Conservation (phyloP, 2,888 invertebrate genomes). For the Leptothorax acervorum region DNA sequence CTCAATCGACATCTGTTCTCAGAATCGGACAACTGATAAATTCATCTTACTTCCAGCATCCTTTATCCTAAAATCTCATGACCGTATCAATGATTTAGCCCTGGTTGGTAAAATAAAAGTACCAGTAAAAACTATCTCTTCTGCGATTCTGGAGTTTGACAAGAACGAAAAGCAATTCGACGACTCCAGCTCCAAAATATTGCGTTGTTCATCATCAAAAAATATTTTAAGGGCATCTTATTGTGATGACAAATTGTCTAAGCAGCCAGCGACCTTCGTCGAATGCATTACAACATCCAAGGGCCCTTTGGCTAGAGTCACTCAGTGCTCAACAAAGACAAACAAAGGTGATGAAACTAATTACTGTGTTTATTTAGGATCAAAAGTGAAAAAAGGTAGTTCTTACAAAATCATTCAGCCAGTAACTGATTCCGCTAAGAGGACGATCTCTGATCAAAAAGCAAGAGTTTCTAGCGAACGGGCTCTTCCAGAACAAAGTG, state of each 20-base stretch:
- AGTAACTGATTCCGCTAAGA: not conserved
- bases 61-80: too few species aligned
- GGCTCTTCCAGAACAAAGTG: not conserved
- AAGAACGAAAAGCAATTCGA: slow-evolving; percentile 4
- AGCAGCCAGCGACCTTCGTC: slow-evolving; percentile 56
- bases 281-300: slow-evolving; percentile 61
- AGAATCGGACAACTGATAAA: not conserved
- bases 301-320: slow-evolving; percentile 61
- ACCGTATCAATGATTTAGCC: too few species aligned
- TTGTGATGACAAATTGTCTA: not conserved
- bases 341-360: not conserved
- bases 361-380: slow-evolving; percentile 18
- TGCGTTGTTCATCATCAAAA: not conserved
- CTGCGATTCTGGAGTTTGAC: slow-evolving; percentile 50
- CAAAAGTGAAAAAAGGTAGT: not conserved
- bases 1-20: not conserved
- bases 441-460: not conserved
- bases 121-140: slow-evolving; percentile 10
- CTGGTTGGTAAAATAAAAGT: slow-evolving; percentile 3
- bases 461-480: not conserved
- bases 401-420: not conserved
- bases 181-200: slow-evolving; percentile 32
- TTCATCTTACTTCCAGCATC: not conserved
- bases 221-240: not conserved
- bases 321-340: slow-evolving; percentile 31